phyloP scores from a whole-genome alignment of 2,888 invertebrate genomes.

The Pollenia labialis region DNA sequence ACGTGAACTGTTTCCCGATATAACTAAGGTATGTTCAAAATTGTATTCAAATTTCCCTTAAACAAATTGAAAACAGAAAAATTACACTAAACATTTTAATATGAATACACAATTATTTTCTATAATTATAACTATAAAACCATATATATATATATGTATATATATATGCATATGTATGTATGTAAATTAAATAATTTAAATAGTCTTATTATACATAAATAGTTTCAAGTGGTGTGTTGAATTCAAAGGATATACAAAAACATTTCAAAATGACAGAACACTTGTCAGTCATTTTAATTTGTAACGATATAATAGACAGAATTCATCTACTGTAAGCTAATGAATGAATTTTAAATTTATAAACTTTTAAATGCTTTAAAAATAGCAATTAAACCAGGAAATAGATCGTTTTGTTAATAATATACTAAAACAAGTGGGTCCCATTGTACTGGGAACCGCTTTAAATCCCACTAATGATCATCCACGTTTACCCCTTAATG shows the following conservation, averaged over 20 bases:
- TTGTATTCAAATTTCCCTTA: constrained; percentile 72
- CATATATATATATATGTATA: constrained; percentile 42
- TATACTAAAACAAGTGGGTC: constrained; percentile 79
- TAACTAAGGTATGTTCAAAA: constrained; percentile 87
- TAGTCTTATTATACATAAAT: constrained; percentile 35
- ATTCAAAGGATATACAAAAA: constrained; percentile 42
- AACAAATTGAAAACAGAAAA: background rate
- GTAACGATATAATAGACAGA: constrained; percentile 22
- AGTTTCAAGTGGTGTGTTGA: constrained; percentile 42
- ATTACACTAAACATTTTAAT: constrained; percentile 43
- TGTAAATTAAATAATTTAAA: background rate
- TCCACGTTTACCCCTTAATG: constrained; percentile 53
- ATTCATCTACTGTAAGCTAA: constrained; percentile 12
- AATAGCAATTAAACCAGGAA: constrained; percentile 80
- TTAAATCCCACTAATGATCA: constrained; percentile 77
- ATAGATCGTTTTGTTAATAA: constrained; percentile 81
- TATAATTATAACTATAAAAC: constrained; percentile 12
- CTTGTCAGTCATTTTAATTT: constrained; percentile 42
- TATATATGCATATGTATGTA: background rate
- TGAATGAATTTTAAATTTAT: constrained; percentile 55
- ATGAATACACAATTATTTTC: constrained; percentile 64
- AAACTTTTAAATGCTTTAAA: constrained; percentile 32
- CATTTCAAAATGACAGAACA: constrained; percentile 4
- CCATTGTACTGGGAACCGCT: constrained; percentile 79
- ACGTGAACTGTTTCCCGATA: constrained; percentile 89